Conservation (phyloP, 2,888 invertebrate genomes). For the Formica aserva region DNA sequence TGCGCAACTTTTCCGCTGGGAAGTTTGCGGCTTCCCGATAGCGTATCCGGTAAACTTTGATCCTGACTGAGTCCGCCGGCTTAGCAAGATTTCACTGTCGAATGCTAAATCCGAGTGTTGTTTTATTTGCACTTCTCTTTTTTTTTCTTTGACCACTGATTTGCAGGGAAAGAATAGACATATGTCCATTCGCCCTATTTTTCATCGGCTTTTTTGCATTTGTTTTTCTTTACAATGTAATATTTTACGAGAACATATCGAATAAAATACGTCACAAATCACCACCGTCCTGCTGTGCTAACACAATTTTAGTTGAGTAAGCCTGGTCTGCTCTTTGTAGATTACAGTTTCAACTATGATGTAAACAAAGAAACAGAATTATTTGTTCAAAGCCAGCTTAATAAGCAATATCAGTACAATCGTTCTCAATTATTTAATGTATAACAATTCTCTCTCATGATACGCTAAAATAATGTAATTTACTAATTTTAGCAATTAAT, state of each 20-base stretch:
- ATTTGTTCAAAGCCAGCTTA: not conserved
- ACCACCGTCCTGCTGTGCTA: not conserved
- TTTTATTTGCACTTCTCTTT: slow-evolving; percentile 8
- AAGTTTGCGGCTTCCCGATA: slow-evolving; percentile 36
- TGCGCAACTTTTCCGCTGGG: slow-evolving; percentile 35
- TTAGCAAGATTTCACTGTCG: slow-evolving; percentile 64
- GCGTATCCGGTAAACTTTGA: slow-evolving; percentile 41
- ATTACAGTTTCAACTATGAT: not conserved
- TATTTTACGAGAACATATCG: not conserved
- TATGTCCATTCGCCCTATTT: not conserved
- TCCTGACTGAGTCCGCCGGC: slow-evolving; percentile 41
- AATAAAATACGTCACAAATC: slow-evolving; percentile 1
- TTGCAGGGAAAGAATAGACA: slow-evolving; percentile 23
- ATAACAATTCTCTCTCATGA: not conserved
- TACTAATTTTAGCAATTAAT: not conserved
- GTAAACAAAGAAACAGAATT: slow-evolving; percentile 1
- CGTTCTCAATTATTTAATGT: not conserved
- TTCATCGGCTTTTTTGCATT: not conserved
- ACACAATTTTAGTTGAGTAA: not conserved
- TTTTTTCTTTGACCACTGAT: slow-evolving; percentile 13
- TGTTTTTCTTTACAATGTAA: not conserved
- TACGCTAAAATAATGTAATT: not conserved
- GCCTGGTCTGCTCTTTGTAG: not conserved
- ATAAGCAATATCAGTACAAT: not conserved
- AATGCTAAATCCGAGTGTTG: slow-evolving; percentile 38